A percentile compares a stretch with the other conserved stretches of the same genome.
Evolutionary conservation across 2,797 vertebrate genomes (phyloP).

Genomic region (Intellagama lesueurii): DNA sequence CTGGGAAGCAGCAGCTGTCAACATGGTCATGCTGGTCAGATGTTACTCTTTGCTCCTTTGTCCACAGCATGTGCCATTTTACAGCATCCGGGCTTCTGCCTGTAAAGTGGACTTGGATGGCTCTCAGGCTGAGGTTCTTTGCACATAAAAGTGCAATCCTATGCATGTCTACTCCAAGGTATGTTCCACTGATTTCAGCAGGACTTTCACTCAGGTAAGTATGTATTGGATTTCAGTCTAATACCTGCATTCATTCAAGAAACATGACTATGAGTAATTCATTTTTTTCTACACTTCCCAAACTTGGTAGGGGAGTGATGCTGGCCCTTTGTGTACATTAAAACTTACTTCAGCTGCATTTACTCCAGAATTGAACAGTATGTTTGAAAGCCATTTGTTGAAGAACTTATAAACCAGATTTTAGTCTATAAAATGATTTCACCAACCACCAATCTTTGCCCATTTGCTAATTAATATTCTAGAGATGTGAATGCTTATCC

Average conservation of each 20-base stretch:
- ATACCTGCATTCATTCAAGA: background rate
- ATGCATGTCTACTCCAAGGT: background rate
- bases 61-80: background rate
- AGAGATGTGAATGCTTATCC: constrained; percentile 19
- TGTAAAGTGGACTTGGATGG: background rate
- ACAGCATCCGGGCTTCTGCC: background rate
- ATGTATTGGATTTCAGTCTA: background rate
- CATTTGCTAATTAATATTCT: constrained; percentile 30
- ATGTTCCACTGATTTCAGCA: background rate
- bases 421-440: constrained; percentile 6
- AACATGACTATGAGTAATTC: background rate
- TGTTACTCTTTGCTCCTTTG: constrained; percentile 7
- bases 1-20: constrained; percentile 12
- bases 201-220: background rate
- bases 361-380: constrained; percentile 2
- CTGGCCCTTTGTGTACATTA: background rate
- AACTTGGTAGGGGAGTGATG: background rate
- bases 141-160: background rate
- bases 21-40: background rate
- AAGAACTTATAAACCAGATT: constrained; percentile 13
- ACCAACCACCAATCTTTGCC: background rate
- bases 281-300: background rate
- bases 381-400: constrained; percentile 19
- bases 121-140: background rate
- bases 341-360: background rate